Base-by-base conservation (phyloP, 2,888 invertebrate genomes). In the Bugulina stolonifera region DNA sequence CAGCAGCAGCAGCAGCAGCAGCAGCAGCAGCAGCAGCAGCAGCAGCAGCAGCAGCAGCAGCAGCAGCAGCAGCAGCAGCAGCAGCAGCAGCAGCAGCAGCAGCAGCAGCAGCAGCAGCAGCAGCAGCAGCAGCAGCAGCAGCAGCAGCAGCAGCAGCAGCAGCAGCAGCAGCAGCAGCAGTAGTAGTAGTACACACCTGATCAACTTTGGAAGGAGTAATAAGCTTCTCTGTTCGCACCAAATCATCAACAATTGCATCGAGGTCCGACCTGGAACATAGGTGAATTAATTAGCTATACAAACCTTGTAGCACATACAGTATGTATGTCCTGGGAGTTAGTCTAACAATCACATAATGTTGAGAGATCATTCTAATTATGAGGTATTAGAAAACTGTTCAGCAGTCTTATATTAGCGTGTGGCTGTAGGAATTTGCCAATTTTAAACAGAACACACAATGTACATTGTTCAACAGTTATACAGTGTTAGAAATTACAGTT, bases 51-150 rank as follows among this genome's bases (percentile, higher is more conserved):
- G 57, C 76, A 79, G 73, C 77, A 86, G 73, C 82, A 81, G 76
- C 86, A 87, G 74, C 86, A 86, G 75, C 87, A 82, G 55, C 82
- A 83, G 72, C 81, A 83, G 43, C 84, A 81, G 34, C 79, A 81
- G 73, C 82, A 82, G 83, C 86, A 87, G 64, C 81, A 82, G 78
- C 81, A 81, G 73, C 80, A 80, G 69, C 81, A 85, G 70, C 76
- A 75, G 72, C 75, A 76, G 74, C 76, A 75, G 72, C 75, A 75
- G 58, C 75, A 76, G 73, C 76, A 72, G 72, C 55, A 73, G 69
- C 72, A 73, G 54, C 57, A 54, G 69, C 54, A 75, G 71, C 29
- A 64, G 64, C 64, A 29, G 64, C 10, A 64, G 58, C 27, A 25
- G 72, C 34, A 32, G 35, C 14, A n/a, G 32, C 23, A 34, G 52